Percentiles rank a stretch among this genome's conserved stretches.
Evolutionary conservation across 2,113 vertebrate species (phyloP).

Genomic region (Lophura nycthemera): DNA sequence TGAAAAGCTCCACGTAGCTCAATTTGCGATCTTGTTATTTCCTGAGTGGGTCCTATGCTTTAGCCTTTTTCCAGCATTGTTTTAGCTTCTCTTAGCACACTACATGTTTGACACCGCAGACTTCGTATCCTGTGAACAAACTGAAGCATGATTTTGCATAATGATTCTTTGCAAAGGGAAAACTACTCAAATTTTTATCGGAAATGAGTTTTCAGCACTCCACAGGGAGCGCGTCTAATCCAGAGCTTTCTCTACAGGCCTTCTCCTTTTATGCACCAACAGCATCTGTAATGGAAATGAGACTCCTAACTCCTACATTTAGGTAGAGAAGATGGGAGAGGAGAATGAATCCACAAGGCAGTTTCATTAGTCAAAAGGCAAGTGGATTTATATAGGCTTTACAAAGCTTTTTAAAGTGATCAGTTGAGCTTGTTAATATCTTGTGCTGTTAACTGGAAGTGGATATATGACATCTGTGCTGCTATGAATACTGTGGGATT

Average conservation of each 20-base stretch:
- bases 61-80: background rate
- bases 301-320: background rate
- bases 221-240: background rate
- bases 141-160: background rate
- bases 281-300: slow-evolving; percentile 44
- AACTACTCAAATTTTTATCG: slow-evolving; percentile 21
- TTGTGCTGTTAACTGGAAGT: background rate
- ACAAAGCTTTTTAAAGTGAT: background rate
- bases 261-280: slow-evolving; percentile 14
- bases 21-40: background rate
- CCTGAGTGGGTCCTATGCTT: rapidly evolving
- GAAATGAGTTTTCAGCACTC: background rate
- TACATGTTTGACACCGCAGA: rapidly evolving
- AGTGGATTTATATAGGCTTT: background rate
- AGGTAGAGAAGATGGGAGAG: background rate
- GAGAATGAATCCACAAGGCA: background rate
- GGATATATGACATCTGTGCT: background rate
- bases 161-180: background rate
- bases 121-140: background rate
- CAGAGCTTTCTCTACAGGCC: background rate
- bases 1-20: background rate
- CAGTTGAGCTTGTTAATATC: background rate
- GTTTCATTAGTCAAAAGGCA: background rate
- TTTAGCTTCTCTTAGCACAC: background rate
- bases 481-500: background rate